Base-by-base conservation (phyloP, 2,113 vertebrate genomes). In the Rhinichthys klamathensis region DNA sequence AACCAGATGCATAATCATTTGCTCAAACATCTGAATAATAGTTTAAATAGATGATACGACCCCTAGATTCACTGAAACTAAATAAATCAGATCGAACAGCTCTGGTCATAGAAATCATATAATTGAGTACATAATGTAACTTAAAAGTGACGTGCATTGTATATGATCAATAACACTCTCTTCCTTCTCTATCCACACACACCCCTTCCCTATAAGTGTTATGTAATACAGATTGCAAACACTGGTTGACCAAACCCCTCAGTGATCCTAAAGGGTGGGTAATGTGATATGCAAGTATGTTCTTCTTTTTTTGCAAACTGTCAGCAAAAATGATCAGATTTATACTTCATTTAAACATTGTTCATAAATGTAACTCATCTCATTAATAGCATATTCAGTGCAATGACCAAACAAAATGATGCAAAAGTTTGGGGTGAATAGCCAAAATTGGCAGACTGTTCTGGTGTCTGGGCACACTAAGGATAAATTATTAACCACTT, bases 291-390 rank as follows among this genome's bases (percentile, higher is more conserved):
- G 60, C 63, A 35, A 2, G 74, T 6, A 65, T 46, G 67, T 6
- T 84, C 16, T 74, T 86, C 79, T 11, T n/a, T 60, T 60, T 35
- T 76, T 63, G 70, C 27, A 77, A 77, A 69, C 56, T 58, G 21
- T 60, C 74, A 65, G 16, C 23, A 82, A 21, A 77, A 51, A 63
- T 30, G 21, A 85, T 87, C 2, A 35, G 27, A 83, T 73, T n/a
- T 63, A 63, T 80, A 77, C 32, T 58, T 82, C 30, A 85, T 58
- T 3, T 5, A 35, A 70, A 32, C 35, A 38, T 38, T 76, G 32
- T 25, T 61, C 67, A 85, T 72, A 5, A 51, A 78, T 74, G 25
- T 5, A 75, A 25, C 27, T 6, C 25, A 25, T 16, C 15, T 32
- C 25, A 6, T 21, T 51, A 41, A 63, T 32, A 25, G 6, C 25